Percentiles rank a stretch among this genome's conserved stretches.
Conservation (phyloP, 2,797 vertebrate genomes). For the Nannoperca obscura region DNA sequence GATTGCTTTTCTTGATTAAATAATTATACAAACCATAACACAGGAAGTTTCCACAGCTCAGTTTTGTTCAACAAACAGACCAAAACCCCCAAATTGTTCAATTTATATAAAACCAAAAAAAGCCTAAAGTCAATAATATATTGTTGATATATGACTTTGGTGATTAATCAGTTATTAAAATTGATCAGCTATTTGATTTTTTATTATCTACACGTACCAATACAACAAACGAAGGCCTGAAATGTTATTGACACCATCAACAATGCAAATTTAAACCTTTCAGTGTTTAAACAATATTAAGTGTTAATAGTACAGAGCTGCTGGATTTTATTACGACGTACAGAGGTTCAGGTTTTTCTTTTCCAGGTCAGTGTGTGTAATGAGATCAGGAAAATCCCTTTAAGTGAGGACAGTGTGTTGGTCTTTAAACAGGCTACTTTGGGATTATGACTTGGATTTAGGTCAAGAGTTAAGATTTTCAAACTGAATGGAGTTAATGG, state of each 20-base stretch:
- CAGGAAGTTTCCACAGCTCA: not conserved
- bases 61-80: not conserved
- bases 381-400: conserved; percentile 47
- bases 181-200: not conserved
- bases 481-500: conserved; percentile 12
- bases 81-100: not conserved
- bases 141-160: too few species aligned
- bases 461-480: conserved; percentile 45
- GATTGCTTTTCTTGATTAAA: not conserved
- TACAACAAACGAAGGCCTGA: not conserved
- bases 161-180: not conserved
- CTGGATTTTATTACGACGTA: not conserved
- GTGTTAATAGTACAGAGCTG: not conserved
- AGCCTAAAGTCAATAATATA: too few species aligned
- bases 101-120: too few species aligned
- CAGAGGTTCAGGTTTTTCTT: not conserved
- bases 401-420: conserved; percentile 35
- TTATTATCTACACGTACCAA: not conserved
- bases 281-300: not conserved
- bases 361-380: conserved; percentile 34
- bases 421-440: conserved; percentile 39
- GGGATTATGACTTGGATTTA: conserved; percentile 38
- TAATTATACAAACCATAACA: not conserved
- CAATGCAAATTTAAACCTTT: not conserved
- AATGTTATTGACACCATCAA: not conserved